Percentiles rank a stretch among this genome's conserved stretches.
Evolutionary conservation across 2,888 invertebrate species (phyloP).

Genomic region (Andrena camellia): DNA sequence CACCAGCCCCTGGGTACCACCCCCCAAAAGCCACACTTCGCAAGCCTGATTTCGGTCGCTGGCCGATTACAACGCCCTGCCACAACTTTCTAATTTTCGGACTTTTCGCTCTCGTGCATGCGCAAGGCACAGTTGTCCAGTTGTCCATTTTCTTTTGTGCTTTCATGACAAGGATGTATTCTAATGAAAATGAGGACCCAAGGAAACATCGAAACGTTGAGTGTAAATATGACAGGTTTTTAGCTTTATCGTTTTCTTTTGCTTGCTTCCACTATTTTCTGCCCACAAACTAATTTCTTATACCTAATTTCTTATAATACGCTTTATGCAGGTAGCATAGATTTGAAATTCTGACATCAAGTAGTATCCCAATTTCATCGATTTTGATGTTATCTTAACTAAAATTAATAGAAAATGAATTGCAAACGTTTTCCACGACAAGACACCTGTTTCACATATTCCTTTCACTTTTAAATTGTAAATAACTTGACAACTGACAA

Average conservation of each 20-base stretch:
- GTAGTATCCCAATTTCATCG: background rate
- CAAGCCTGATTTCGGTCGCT: slow-evolving; percentile 41
- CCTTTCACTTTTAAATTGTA: no score
- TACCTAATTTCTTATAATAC: no score
- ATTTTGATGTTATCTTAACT: background rate
- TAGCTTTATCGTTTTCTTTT: no score
- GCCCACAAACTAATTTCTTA: no score
- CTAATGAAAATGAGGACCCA: no score
- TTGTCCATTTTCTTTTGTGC: slow-evolving; percentile 33
- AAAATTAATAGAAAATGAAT: slow-evolving; percentile 12
- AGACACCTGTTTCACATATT: no score
- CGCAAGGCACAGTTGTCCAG: slow-evolving; percentile 46
- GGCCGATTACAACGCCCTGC: slow-evolving; percentile 71
- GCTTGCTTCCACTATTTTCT: no score
- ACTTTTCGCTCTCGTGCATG: slow-evolving; percentile 49
- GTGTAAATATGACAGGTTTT: no score
- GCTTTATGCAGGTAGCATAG: no score
- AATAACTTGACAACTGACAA: no score
- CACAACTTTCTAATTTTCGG: slow-evolving; percentile 75
- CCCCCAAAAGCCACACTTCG: slow-evolving; percentile 43
- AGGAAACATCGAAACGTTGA: no score
- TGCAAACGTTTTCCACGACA: slow-evolving; percentile 1
- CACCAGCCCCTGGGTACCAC: slow-evolving; percentile 38
- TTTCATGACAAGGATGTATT: slow-evolving; percentile 3
- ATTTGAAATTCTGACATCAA: background rate